These are phyloP conservation scores for Archocentrus centrarchus DNA, from an alignment of 2,113 vertebrate species.

Conservation along the genomic window DNA sequence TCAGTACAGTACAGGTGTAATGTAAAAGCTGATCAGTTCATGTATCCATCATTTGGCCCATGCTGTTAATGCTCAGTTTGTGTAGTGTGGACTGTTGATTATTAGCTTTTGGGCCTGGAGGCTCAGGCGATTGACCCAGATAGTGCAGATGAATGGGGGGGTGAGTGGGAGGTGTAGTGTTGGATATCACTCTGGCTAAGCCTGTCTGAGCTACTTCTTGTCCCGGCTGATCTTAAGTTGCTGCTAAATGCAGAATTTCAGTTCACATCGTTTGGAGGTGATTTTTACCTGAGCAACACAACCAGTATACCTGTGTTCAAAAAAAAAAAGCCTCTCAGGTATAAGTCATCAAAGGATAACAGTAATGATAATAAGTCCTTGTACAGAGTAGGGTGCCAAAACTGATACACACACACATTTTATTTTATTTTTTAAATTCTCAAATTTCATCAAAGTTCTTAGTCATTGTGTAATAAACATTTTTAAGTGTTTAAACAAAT, in stretches of 20 bases:
- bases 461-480: background rate
- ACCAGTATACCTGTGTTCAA: background rate
- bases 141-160: slow-evolving; percentile 32
- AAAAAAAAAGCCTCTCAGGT: background rate
- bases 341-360: background rate
- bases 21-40: no score
- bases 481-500: background rate
- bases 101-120: slow-evolving; percentile 17
- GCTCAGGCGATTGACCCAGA: slow-evolving; percentile 43
- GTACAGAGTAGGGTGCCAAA: background rate
- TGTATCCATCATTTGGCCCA: background rate
- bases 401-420: background rate
- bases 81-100: slow-evolving; percentile 19
- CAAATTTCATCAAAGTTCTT: background rate
- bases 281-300: background rate
- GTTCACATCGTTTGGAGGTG: background rate
- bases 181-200: slow-evolving; percentile 62
- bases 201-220: slow-evolving; percentile 67
- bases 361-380: background rate
- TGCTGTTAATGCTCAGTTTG: background rate
- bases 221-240: slow-evolving; percentile 23
- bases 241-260: slow-evolving; percentile 11
- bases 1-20: background rate
- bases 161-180: slow-evolving; percentile 18
- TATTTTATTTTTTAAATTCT: no score